Conservation (phyloP, 92 coral and sea anemone species). For the Isaurus tuberculatus region DNA sequence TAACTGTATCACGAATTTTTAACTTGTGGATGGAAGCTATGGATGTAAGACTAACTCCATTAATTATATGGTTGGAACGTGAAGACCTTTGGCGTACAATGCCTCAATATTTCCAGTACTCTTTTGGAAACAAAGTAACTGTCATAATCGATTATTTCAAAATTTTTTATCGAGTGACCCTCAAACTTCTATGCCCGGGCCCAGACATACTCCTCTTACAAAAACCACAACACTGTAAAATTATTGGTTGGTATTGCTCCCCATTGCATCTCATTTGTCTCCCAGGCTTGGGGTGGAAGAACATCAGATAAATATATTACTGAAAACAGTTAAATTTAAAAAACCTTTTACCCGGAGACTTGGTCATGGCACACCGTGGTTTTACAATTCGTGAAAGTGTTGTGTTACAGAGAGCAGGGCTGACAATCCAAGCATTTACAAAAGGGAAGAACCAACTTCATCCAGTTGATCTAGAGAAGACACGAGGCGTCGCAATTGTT, state of each 20-base stretch:
- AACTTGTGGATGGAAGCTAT: too few species aligned
- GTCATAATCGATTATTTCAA: too few species aligned
- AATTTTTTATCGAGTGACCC: too few species aligned
- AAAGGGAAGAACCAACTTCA: background rate
- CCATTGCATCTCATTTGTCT: background rate
- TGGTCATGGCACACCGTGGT: background rate
- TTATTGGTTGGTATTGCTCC: background rate
- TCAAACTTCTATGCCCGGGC: too few species aligned
- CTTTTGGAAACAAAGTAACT: too few species aligned
- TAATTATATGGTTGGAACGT: too few species aligned
- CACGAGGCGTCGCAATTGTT: constrained; percentile 2
- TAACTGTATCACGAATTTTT: too few species aligned
- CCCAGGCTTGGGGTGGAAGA: background rate
- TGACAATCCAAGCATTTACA: background rate
- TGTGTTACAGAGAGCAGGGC: background rate
- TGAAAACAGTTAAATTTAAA: background rate
- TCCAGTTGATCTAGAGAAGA: background rate
- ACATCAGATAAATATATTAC: background rate
- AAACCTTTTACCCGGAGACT: background rate
- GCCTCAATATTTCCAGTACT: too few species aligned
- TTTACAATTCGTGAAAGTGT: background rate
- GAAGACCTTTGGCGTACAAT: too few species aligned
- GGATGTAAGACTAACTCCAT: too few species aligned
- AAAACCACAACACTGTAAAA: too few species aligned
- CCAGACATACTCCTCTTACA: too few species aligned